Evolutionary conservation across 2,888 invertebrate genomes (phyloP), one percentile per base, ranked within the genome.

Genomic region (Bellardia bayeri): DNA sequence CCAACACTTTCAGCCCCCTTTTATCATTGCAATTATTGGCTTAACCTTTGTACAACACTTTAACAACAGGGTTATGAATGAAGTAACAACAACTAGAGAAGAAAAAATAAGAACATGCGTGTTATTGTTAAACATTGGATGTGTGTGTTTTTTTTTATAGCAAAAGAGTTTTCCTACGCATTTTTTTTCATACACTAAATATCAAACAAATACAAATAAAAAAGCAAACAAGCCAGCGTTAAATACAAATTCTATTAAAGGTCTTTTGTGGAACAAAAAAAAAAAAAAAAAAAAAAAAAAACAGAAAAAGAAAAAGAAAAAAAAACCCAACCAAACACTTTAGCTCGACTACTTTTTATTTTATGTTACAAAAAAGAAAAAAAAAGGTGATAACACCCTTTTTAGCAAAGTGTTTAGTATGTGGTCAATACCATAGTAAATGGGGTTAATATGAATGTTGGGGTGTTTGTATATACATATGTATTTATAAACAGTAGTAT

Each of bases 321-420:
- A 9, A 56, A 66, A 71, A 42, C 16, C 64, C 51, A 74, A 30
- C 45, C 58, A 68, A 75, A 75, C 75, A 80, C 80, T 76, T 71
- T 37, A 64, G 42, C 37, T 49, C 71, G 74, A 79, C 78, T 84
- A 72, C 81, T 79, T 83, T 83, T 83, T 86, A 87, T 86, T 80
- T 83, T 87, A 88, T 88, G 85, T 84, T 85, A 66, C 49, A 49
- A 6, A n/a, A 6, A 42, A 69, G 0, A 56, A 75, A 82, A 68
- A 68, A 82, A 76, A 88, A 89, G 89, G 89, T 89, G 89, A 89
- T 89, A 89, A 89, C 88, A 89, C 86, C 89, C 89, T 89, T 88
- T 89, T 89, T 89, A 88, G 88, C 88, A 87, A 85, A 84, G 87
- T 87, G 84, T 87, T 87, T 87, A 87, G 87, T 87, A 82, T 87